A percentile compares a stretch with the other conserved stretches of the same genome.
phyloP scores from a whole-genome alignment of 2,113 vertebrate species.

The Tachysurus fulvidraco region DNA sequence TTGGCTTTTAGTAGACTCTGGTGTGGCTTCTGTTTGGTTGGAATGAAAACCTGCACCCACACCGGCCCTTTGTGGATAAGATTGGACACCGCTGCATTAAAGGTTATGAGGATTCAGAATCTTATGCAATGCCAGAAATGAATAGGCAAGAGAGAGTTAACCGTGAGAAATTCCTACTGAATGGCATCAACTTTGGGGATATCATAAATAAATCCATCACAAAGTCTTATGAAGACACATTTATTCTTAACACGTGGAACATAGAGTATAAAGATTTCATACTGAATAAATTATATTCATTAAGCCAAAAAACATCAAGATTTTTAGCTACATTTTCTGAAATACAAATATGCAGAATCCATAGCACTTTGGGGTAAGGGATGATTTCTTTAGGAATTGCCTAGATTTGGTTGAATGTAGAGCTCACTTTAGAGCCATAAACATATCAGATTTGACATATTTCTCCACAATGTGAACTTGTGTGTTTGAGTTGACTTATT shows the following conservation, averaged over 20 bases:
- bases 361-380: slow-evolving; percentile 86
- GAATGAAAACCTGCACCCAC: no score
- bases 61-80: no score
- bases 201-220: slow-evolving; percentile 84
- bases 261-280: slow-evolving; percentile 99
- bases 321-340: slow-evolving; percentile 99
- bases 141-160: background rate
- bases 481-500: slow-evolving; percentile 66
- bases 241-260: slow-evolving; percentile 99
- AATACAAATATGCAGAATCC: slow-evolving; percentile 99
- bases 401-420: slow-evolving; percentile 76
- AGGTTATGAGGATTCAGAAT: background rate
- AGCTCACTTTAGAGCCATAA: slow-evolving; percentile 89
- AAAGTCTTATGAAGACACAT: slow-evolving; percentile 99
- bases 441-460: slow-evolving; percentile 71
- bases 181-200: background rate
- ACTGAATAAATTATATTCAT: slow-evolving; percentile 99
- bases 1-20: no score
- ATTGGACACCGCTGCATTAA: background rate
- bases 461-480: slow-evolving; percentile 83
- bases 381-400: slow-evolving; percentile 78
- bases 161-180: background rate
- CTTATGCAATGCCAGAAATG: background rate
- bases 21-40: no score
- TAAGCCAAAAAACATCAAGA: slow-evolving; percentile 99